These are phyloP conservation scores for Saimiri boliviensis DNA, from an alignment of 2,113 vertebrate species.

Conservation along the genomic window DNA sequence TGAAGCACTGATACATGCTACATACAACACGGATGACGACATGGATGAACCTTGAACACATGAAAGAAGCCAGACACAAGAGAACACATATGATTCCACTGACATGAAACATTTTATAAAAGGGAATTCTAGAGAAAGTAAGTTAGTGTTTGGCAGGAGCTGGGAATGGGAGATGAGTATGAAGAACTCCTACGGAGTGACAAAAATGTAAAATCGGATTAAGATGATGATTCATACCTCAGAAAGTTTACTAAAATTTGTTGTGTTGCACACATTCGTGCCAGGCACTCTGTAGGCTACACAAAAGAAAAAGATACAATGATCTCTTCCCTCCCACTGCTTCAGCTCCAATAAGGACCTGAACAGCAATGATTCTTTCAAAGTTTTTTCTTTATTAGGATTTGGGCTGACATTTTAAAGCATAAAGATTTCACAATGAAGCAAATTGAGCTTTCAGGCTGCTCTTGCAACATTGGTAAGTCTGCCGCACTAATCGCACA, in stretches of 20 bases:
- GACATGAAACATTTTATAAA: too few species aligned
- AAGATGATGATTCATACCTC: not conserved
- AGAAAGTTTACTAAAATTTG: not conserved
- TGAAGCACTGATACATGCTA: not conserved
- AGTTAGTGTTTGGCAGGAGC: not conserved
- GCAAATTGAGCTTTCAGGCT: not conserved
- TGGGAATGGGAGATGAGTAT: not conserved
- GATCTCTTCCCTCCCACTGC: not conserved
- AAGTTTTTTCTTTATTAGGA: not conserved
- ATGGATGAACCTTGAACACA: not conserved
- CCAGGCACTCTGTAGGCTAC: not conserved
- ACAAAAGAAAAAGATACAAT: not conserved
- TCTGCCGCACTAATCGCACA: rapidly evolving
- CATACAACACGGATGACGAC: not conserved
- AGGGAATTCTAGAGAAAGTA: not conserved
- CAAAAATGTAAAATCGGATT: not conserved
- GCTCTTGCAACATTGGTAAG: not conserved
- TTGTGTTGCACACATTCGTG: too few species aligned
- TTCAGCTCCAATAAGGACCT: not conserved
- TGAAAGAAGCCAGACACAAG: not conserved
- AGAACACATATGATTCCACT: not conserved
- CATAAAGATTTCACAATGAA: not conserved
- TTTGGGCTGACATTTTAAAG: not conserved
- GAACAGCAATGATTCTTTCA: not conserved
- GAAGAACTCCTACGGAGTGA: not conserved